Conservation (phyloP, 2,797 vertebrate species). For the Manis crassicaudata region DNA sequence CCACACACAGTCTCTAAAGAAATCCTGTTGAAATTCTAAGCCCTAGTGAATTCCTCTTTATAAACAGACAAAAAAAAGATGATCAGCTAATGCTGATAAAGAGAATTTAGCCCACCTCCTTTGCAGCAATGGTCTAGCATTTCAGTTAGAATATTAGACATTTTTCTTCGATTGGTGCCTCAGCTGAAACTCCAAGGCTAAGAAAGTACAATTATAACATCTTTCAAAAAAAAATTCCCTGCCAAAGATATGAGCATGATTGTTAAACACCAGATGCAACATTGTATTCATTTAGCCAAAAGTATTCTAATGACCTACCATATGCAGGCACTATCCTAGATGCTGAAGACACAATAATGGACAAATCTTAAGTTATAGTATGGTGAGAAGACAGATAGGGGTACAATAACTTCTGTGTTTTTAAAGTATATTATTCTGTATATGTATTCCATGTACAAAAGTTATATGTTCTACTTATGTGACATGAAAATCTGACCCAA, state of each 20-base stretch:
- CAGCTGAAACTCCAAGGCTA: not conserved
- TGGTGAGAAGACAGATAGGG: not conserved
- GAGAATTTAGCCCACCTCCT: not conserved
- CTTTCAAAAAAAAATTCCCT: not conserved
- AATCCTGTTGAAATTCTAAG: not conserved
- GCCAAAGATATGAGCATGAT: not conserved
- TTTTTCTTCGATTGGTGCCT: not conserved
- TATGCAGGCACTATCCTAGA: not conserved
- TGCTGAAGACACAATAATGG: not conserved
- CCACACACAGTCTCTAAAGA: not conserved
- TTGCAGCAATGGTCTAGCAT: not conserved
- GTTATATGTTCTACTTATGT: not conserved
- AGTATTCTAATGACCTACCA: not conserved
- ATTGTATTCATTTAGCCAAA: constrained; percentile 30
- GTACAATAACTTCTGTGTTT: not conserved
- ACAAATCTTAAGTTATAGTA: not conserved
- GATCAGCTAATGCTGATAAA: not conserved
- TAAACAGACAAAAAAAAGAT: not conserved
- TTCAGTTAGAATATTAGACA: not conserved
- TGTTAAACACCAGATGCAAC: not conserved
- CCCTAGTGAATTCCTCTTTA: not conserved
- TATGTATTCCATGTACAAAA: not conserved
- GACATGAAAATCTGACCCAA: constrained; percentile 4
- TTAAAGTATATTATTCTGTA: not conserved
- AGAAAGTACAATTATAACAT: not conserved